Conservation (phyloP, 2,797 vertebrate species). For the Rhinoraja longicauda region DNA sequence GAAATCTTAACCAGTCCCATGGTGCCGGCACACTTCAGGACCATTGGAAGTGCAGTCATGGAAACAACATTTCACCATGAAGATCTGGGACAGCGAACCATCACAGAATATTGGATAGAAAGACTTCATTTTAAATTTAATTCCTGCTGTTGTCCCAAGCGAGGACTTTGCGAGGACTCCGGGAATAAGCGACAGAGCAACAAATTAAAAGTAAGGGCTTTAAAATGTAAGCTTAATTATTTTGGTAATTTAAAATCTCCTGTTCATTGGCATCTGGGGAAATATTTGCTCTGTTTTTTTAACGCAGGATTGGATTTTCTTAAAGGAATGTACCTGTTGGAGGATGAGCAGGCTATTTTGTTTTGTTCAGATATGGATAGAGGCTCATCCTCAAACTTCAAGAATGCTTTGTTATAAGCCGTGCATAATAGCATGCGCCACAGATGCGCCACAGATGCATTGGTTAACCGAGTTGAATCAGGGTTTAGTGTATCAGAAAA, state of each 20-base stretch:
- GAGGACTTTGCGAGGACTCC: not conserved
- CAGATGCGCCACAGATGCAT: not conserved
- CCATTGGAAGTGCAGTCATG: not conserved
- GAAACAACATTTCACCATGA: not conserved
- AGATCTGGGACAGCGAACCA: not conserved
- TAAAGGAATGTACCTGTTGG: not conserved
- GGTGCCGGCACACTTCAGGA: too few species aligned
- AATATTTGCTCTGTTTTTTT: not conserved
- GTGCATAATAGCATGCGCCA: not conserved
- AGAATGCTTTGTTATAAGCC: not conserved
- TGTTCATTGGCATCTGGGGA: not conserved
- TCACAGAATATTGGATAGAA: not conserved
- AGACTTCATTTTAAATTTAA: not conserved
- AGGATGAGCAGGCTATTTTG: not conserved
- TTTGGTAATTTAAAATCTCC: not conserved
- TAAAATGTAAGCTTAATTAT: not conserved
- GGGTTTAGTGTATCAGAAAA: not conserved
- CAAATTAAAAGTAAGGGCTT: not conserved
- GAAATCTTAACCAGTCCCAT: not conserved
- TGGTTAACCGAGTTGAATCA: not conserved
- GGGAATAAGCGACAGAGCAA: not conserved
- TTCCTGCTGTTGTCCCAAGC: not conserved
- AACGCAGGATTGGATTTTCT: not conserved
- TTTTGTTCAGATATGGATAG: not conserved
- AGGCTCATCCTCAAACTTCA: not conserved